These are phyloP conservation scores for Entelurus aequoreus DNA, from an alignment of 2,113 vertebrate species.

Conservation along the genomic window DNA sequence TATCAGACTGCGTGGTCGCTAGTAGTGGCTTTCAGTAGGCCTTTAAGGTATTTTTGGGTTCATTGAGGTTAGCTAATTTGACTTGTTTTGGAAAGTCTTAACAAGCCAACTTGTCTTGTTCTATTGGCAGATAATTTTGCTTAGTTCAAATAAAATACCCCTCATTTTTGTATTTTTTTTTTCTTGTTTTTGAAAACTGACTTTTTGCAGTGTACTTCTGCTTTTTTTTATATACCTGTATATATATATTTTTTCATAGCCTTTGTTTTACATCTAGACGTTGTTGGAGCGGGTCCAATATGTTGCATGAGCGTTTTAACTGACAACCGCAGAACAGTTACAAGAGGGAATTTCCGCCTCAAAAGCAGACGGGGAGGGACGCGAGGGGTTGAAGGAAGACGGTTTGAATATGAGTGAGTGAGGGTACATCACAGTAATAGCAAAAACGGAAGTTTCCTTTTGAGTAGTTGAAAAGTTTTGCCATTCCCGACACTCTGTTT, in stretches of 20 bases:
- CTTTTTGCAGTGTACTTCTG: neutral
- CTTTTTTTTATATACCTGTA: neutral
- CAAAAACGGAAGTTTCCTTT: too few relatives aligned
- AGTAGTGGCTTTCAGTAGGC: too few relatives aligned
- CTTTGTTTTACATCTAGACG: neutral
- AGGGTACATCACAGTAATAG: neutral
- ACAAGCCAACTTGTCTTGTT: too few relatives aligned
- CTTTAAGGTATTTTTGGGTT: too few relatives aligned
- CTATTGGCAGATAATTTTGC: too few relatives aligned
- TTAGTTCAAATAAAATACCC: too few relatives aligned
- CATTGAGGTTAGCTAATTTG: too few relatives aligned
- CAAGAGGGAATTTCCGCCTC: constrained; percentile 13
- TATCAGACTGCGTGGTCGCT: too few relatives aligned
- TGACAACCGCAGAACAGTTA: constrained; percentile 6
- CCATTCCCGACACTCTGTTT: too few relatives aligned
- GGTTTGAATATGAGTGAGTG: neutral
- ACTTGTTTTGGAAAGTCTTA: too few relatives aligned
- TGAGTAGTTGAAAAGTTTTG: neutral
- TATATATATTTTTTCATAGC: neutral
- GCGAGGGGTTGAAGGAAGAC: neutral
- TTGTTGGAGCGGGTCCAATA: constrained; percentile 1
- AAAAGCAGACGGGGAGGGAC: neutral
- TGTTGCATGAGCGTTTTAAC: neutral
- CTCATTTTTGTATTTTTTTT: too few relatives aligned
- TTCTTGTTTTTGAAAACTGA: too few relatives aligned